Base-by-base conservation (phyloP, 2,888 invertebrate genomes). In the Agrenia bidenticulata region DNA sequence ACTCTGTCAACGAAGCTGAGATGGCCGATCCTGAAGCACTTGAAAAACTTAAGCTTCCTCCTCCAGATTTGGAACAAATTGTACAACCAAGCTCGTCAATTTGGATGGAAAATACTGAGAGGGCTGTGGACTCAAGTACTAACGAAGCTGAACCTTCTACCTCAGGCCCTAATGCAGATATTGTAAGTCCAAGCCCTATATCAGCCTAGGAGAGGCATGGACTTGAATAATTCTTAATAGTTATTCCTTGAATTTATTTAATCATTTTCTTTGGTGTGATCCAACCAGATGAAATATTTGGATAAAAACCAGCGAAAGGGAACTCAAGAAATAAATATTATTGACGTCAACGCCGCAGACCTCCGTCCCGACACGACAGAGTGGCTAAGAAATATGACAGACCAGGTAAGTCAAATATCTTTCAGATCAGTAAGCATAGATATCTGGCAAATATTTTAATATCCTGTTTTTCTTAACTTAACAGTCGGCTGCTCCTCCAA, bases 271-370 rank as follows among this genome's bases (percentile, higher is more conserved):
- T 32, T n/a, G n/a, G n/a, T n/a, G 60, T n/a, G n/a, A n/a, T n/a
- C n/a, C n/a, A n/a, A n/a, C n/a, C n/a, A 86, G 83, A 84, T 90
- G 72, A 82, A 86, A 73, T 86, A 88, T 68, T 61, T 76, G 1
- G 80, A 92, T 13, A 86, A 88, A 1, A 86, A 5, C 19, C 5
- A 83, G 13, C 79, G 85, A 1, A 85, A 84, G 67, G 85, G 87
- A 75, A 85, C 86, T 60, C 85, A 88, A 57, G 73, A 73, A 32
- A 78, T 81, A 49, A 86, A 91, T 77, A 85, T 94, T 61, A 88
- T 94, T 17, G 91, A 94, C 77, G 88, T 94, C 1, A 87, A 88
- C 70, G 90, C 91, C 54, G 86, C 88, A 73, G 89, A 92, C 77
- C 88, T 92, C 0, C 81, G 91, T 72, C 88, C 89, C 0, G 89